phyloP scores from a whole-genome alignment of 2,113 vertebrate species.

The Cyrtonyx montezumae region DNA sequence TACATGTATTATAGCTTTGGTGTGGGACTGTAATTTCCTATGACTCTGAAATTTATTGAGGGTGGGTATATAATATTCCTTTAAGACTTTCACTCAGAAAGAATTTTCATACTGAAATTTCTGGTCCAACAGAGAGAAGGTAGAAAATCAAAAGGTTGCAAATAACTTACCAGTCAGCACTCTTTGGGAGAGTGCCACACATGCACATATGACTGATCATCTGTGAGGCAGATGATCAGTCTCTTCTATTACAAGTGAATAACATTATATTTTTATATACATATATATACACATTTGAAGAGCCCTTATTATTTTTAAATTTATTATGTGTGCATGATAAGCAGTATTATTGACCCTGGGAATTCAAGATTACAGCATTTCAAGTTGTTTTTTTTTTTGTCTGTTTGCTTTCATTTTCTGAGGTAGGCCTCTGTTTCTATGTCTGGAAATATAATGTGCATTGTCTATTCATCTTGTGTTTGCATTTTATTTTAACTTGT shows the following conservation, averaged over 20 bases:
- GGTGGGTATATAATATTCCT: not conserved
- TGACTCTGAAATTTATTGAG: not conserved
- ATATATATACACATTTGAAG: not conserved
- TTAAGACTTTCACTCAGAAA: not conserved
- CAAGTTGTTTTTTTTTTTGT: no score
- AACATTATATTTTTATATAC: not conserved
- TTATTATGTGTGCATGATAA: not conserved
- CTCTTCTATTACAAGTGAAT: not conserved
- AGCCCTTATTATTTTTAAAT: not conserved
- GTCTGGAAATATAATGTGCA: not conserved
- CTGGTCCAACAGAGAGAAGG: not conserved
- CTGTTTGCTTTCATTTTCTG: not conserved
- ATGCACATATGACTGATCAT: not conserved
- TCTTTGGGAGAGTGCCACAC: not conserved
- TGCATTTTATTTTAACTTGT: accelerated
- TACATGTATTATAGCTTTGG: not conserved
- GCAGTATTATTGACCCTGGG: not conserved
- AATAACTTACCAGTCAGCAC: not conserved
- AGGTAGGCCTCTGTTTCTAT: not conserved
- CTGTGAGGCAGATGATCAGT: not conserved
- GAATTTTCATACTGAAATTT: not conserved
- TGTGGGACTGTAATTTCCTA: not conserved
- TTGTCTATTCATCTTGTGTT: accelerated
- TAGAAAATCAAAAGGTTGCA: not conserved
- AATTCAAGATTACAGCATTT: not conserved